A percentile compares a stretch with the other conserved stretches of the same genome.
Evolutionary conservation across 2,113 vertebrate genomes (phyloP).

Genomic region (Thunnus thynnus): DNA sequence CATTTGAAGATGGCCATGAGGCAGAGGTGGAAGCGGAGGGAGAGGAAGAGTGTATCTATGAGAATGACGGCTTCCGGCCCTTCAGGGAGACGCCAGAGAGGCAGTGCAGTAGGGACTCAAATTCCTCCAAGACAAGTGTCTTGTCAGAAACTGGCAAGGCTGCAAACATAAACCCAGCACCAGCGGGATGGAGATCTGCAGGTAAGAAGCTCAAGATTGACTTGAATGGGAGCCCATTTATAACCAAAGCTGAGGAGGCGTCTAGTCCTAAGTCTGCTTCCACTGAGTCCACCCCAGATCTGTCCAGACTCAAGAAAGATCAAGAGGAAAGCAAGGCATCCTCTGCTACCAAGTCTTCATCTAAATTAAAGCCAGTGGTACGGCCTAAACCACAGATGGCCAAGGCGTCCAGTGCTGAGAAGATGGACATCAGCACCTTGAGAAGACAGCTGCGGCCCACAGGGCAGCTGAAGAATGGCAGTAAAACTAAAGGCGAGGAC

Average conservation of each 20-base stretch:
- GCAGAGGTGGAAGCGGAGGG: constrained; percentile 67
- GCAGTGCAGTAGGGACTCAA: constrained; percentile 88
- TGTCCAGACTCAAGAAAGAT: constrained; percentile 81
- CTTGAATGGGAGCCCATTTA: constrained; percentile 84
- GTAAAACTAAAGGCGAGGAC: constrained; percentile 93
- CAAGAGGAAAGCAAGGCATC: constrained; percentile 84
- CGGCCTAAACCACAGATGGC: constrained; percentile 95
- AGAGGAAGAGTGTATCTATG: constrained; percentile 92
- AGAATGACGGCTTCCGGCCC: constrained; percentile 94
- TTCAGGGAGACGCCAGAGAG: constrained; percentile 84
- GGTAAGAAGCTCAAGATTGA: constrained; percentile 90
- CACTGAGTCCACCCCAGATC: constrained; percentile 86
- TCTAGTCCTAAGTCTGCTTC: constrained; percentile 90
- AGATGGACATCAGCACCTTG: constrained; percentile 97
- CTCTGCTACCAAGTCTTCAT: constrained; percentile 83
- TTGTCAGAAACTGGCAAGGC: constrained; percentile 76
- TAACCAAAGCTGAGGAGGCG: constrained; percentile 80
- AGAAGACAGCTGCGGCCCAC: constrained; percentile 94
- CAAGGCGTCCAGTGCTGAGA: constrained; percentile 93
- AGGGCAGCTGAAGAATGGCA: constrained; percentile 91
- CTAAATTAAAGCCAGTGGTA: constrained; percentile 93
- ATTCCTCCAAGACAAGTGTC: constrained; percentile 89
- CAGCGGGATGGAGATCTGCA: constrained; percentile 82
- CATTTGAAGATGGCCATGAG: constrained; percentile 91
- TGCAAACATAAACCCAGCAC: constrained; percentile 80